phyloP scores from a whole-genome alignment of 2,113 vertebrate species.

The Barbus barbus region DNA sequence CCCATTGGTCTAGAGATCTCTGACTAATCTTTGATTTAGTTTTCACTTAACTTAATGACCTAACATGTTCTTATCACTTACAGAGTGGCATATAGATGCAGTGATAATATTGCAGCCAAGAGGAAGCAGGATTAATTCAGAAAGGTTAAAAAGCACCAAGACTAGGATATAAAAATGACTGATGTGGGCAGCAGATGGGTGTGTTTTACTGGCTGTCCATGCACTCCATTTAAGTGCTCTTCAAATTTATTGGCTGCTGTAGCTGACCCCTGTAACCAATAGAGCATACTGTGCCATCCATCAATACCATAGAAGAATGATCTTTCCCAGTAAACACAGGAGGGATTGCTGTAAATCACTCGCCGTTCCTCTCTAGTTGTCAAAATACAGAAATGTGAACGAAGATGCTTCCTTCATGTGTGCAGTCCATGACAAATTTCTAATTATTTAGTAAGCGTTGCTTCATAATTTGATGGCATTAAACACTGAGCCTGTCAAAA shows the following conservation, averaged over 20 bases:
- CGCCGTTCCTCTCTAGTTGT: background rate
- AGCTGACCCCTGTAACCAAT: constrained; percentile 70
- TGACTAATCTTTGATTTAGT: constrained; percentile 43
- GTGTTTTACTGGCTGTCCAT: constrained; percentile 71
- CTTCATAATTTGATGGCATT: background rate
- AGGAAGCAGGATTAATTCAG: constrained; percentile 32
- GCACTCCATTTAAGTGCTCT: constrained; percentile 75
- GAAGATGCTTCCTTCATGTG: constrained; percentile 1
- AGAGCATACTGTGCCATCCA: constrained; percentile 60
- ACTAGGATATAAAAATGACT: constrained; percentile 67
- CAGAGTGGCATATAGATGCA: background rate
- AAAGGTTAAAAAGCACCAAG: constrained; percentile 42
- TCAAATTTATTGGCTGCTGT: constrained; percentile 73
- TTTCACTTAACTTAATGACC: constrained; percentile 34
- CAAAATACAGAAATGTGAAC: constrained; percentile 15
- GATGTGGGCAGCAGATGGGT: constrained; percentile 69
- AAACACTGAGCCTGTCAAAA: constrained; percentile 1
- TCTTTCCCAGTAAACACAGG: constrained; percentile 17
- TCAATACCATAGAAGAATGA: constrained; percentile 42
- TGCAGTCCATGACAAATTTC: background rate
- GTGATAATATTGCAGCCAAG: constrained; percentile 5
- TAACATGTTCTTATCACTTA: background rate
- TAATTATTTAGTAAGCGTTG: constrained; percentile 19
- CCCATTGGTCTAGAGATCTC: constrained; percentile 6
- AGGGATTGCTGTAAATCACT: background rate